Evolutionary conservation across 2,797 vertebrate genomes (phyloP).

Genomic region (Ctenopoma kingsleyae): DNA sequence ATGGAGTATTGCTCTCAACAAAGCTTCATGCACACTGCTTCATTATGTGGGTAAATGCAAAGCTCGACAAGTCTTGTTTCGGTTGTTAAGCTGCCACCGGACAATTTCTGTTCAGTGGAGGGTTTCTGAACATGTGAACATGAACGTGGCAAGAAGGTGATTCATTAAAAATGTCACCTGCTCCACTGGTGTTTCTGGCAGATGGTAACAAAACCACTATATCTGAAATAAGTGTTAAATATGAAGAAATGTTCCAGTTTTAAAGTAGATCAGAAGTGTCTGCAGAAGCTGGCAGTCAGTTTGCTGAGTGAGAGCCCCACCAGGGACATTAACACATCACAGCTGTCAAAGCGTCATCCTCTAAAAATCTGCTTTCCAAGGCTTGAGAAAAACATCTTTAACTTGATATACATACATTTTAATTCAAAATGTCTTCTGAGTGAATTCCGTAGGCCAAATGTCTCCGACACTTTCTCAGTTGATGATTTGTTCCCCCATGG

Average conservation of each 20-base stretch:
- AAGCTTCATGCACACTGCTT: background rate
- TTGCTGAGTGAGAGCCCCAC: conserved; percentile 52
- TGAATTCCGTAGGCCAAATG: conserved; percentile 46
- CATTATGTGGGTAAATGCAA: background rate
- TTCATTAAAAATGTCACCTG: conserved; percentile 44
- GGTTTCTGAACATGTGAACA: background rate
- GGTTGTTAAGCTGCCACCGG: background rate
- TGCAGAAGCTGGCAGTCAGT: conserved; percentile 59
- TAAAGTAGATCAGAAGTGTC: conserved; percentile 64
- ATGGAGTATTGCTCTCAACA: background rate
- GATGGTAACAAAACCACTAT: conserved; percentile 14
- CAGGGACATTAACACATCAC: conserved; percentile 55
- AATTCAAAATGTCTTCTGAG: conserved; percentile 55
- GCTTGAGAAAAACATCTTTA: conserved; percentile 44
- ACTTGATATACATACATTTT: conserved; percentile 46
- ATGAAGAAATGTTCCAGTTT: conserved; percentile 65
- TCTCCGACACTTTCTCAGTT: conserved; percentile 44
- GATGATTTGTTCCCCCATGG: conserved; percentile 13
- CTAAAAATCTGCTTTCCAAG: conserved; percentile 51
- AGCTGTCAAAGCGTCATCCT: conserved; percentile 61
- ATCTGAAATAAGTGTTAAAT: conserved; percentile 57
- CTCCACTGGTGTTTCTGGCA: conserved; percentile 30
- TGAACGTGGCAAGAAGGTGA: conserved; percentile 39
- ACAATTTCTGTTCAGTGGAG: background rate
- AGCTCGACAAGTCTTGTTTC: background rate